Evolutionary conservation across 2,797 vertebrate genomes (phyloP).

Genomic region (Spea hammondii): DNA sequence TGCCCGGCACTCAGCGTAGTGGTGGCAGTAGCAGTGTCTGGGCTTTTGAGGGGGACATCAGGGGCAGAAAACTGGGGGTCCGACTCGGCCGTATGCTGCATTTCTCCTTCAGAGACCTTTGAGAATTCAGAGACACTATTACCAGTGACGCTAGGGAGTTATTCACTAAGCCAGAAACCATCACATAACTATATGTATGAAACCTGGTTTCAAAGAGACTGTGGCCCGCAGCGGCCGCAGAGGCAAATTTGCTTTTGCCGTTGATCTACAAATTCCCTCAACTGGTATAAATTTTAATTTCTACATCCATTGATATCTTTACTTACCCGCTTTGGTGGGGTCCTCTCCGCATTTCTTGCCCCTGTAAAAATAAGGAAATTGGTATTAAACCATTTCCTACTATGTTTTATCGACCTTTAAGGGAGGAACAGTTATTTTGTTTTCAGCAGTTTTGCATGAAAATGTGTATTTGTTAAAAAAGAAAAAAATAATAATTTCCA

Average conservation of each 20-base stretch:
- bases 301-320: too few relatives aligned
- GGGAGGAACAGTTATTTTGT: too few relatives aligned
- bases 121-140: not conserved
- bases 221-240: too few relatives aligned
- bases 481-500: too few relatives aligned
- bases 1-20: conserved; percentile 51
- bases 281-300: too few relatives aligned
- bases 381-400: too few relatives aligned
- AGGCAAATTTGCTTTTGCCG: too few relatives aligned
- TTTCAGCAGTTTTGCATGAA: not conserved
- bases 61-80: conserved; percentile 41
- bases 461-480: not conserved
- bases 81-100: conserved; percentile 57
- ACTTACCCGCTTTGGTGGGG: conserved; percentile 31
- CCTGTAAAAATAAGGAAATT: conserved; percentile 12
- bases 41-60: conserved; percentile 1
- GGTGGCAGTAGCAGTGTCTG: conserved; percentile 17
- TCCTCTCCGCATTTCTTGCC: conserved; percentile 12
- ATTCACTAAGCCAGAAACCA: too few relatives aligned
- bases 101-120: conserved; percentile 66
- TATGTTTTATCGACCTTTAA: too few relatives aligned
- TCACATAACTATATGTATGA: too few relatives aligned
- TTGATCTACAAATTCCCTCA: too few relatives aligned
- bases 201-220: too few relatives aligned
- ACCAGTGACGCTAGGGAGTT: not conserved